Evolutionary conservation across 2,888 invertebrate species (phyloP).

Genomic region (Anaspis maculata): DNA sequence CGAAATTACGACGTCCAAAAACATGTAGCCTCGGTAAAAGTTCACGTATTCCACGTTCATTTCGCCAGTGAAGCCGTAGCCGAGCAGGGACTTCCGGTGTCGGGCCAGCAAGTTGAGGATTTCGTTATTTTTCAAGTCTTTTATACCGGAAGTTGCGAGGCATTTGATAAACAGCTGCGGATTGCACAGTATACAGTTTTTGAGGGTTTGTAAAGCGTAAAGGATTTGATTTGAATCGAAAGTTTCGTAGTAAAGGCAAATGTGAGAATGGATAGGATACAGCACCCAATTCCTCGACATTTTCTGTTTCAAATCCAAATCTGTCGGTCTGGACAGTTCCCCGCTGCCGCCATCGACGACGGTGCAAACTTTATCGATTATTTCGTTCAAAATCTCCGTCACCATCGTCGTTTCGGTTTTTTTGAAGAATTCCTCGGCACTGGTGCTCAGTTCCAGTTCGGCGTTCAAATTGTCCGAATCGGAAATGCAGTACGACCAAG

Average conservation of each 20-base stretch:
- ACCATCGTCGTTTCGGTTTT: constrained; percentile 43
- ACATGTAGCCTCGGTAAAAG: constrained; percentile 68
- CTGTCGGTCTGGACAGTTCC: constrained; percentile 19
- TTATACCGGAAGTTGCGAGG: constrained; percentile 66
- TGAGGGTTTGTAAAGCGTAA: constrained; percentile 67
- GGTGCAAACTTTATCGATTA: constrained; percentile 49
- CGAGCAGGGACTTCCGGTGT: constrained; percentile 73
- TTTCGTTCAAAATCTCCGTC: constrained; percentile 50
- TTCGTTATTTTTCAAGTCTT: constrained; percentile 44
- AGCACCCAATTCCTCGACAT: constrained; percentile 41
- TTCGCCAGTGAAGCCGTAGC: constrained; percentile 59
- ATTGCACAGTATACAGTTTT: constrained; percentile 61
- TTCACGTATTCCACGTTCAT: constrained; percentile 56
- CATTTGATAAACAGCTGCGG: constrained; percentile 66
- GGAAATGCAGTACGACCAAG: constrained; percentile 47
- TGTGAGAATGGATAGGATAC: constrained; percentile 74
- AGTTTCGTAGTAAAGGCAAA: constrained; percentile 71
- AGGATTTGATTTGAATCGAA: constrained; percentile 68
- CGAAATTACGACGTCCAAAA: constrained; percentile 67
- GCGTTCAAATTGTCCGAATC: constrained; percentile 42
- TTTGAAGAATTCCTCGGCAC: constrained; percentile 61
- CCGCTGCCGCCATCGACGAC: constrained; percentile 1
- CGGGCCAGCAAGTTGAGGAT: constrained; percentile 58
- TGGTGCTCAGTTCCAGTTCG: constrained; percentile 50
- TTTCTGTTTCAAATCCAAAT: constrained; percentile 30